Conservation (phyloP, 2,888 invertebrate species). For the Tillus elongatus region DNA sequence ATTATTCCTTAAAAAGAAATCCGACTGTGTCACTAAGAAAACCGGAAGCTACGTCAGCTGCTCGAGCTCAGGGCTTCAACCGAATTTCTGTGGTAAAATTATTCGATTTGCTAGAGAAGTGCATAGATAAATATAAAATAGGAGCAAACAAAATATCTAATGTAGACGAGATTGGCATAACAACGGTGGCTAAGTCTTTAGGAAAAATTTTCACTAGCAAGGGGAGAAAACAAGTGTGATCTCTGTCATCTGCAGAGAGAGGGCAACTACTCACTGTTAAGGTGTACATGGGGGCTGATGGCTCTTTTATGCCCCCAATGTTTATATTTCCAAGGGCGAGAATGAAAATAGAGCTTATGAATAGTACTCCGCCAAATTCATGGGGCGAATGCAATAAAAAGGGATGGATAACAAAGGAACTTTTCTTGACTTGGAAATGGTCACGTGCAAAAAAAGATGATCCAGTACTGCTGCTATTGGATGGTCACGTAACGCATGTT, state of each 20-base stretch:
- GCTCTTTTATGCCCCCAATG: constrained; percentile 23
- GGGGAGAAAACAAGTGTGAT: constrained; percentile 10
- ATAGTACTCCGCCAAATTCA: no score
- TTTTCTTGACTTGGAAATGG: constrained; percentile 24
- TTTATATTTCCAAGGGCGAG: constrained; percentile 23
- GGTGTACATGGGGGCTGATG: no score
- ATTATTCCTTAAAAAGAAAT: no score
- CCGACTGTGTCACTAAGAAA: no score
- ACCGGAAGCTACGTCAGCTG: no score
- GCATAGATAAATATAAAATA: constrained; percentile 16
- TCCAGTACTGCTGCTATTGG: no score
- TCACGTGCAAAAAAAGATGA: constrained; percentile 20
- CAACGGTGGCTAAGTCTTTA: constrained; percentile 18
- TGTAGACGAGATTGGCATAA: constrained; percentile 24
- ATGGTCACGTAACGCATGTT: no score
- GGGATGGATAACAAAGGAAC: constrained; percentile 25
- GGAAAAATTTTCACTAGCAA: constrained; percentile 14
- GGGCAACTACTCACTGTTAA: constrained; percentile 24
- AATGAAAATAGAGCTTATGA: no score
- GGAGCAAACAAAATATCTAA: constrained; percentile 21
- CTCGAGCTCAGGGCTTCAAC: no score
- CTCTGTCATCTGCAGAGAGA: no score
- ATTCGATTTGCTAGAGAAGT: no score
- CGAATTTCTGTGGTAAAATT: no score
- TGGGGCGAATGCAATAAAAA: constrained; percentile 21